Evolutionary conservation across 2,888 invertebrate species (phyloP).

Genomic region (Leptopilina myrica): DNA sequence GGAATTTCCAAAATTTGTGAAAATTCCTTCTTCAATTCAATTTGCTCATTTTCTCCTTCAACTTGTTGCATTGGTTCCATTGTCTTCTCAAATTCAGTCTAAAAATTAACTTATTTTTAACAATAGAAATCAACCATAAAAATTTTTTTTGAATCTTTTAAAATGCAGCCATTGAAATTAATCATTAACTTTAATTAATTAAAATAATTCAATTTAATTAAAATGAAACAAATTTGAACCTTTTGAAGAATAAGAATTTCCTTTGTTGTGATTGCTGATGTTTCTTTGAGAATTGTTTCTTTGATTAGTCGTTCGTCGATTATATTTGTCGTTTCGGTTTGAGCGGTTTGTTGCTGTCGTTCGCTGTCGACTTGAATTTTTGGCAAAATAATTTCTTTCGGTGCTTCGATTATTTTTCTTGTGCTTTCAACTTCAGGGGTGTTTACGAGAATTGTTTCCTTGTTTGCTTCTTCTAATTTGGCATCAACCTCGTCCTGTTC

Average conservation of each 20-base stretch:
- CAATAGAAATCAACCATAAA: too few species aligned
- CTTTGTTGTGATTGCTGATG: conserved; percentile 66
- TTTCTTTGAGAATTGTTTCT: conserved; percentile 61
- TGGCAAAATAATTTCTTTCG: conserved; percentile 66
- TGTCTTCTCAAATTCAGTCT: conserved; percentile 70
- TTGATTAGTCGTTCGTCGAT: conserved; percentile 59
- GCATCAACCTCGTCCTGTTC: conserved; percentile 78
- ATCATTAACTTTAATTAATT: too few species aligned
- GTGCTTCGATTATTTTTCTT: conserved; percentile 75
- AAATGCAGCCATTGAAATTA: too few species aligned
- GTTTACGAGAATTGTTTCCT: conserved; percentile 76
- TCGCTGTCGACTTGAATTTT: conserved; percentile 60
- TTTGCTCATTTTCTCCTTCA: conserved; percentile 45
- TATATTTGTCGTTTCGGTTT: conserved; percentile 61
- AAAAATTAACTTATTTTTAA: conserved; percentile 20
- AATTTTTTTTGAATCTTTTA: too few species aligned
- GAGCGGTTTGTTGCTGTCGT: conserved; percentile 57
- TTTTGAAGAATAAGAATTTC: conserved; percentile 70
- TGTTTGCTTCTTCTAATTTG: conserved; percentile 76
- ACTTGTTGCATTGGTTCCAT: conserved; percentile 57
- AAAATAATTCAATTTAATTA: too few species aligned
- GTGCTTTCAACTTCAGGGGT: conserved; percentile 77
- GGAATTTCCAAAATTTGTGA: conserved; percentile 74
- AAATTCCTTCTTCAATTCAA: conserved; percentile 66
- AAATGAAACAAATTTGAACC: conserved; percentile 55